Evolutionary conservation across 2,888 invertebrate species (phyloP).

Genomic region (Brenthis hecate): DNA sequence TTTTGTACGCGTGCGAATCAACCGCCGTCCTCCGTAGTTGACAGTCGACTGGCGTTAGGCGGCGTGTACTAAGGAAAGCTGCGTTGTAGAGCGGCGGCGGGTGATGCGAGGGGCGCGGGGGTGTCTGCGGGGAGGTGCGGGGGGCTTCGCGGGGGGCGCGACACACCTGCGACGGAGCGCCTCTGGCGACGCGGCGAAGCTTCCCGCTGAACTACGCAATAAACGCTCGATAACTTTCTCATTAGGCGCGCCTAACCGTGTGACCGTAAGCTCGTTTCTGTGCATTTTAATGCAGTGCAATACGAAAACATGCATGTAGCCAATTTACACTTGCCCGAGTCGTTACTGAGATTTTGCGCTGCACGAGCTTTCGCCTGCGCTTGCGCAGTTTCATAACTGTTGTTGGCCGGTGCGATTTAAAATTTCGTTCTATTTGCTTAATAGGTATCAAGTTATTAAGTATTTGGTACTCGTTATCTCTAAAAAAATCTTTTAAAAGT

Average conservation of each 20-base stretch:
- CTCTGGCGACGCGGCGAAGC: slow-evolving; percentile 68
- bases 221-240: slow-evolving; percentile 83
- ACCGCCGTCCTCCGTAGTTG: slow-evolving; percentile 66
- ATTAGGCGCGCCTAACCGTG: slow-evolving; percentile 81
- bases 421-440: no score
- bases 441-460: no score
- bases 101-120: slow-evolving; percentile 48
- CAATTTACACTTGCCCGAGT: slow-evolving; percentile 59
- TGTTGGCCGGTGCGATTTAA: slow-evolving; percentile 35
- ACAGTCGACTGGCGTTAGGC: slow-evolving; percentile 73
- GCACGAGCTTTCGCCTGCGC: slow-evolving; percentile 49
- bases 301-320: slow-evolving; percentile 63
- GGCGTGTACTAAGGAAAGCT: slow-evolving; percentile 53
- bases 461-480: no score
- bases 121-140: slow-evolving; percentile 46
- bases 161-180: slow-evolving; percentile 72
- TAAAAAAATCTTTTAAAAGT: no score
- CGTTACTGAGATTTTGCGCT: slow-evolving; percentile 50
- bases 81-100: slow-evolving; percentile 55
- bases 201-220: slow-evolving; percentile 80
- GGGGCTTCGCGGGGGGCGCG: slow-evolving; percentile 50
- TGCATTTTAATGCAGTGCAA: slow-evolving; percentile 69
- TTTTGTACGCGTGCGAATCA: slow-evolving; percentile 50
- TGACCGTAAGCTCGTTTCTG: slow-evolving; percentile 79
- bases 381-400: slow-evolving; percentile 41